Percentiles rank a stretch among this genome's conserved stretches.
phyloP scores from a whole-genome alignment of 1,140 invertebrate species.

The Neotoxoptera formosana region DNA sequence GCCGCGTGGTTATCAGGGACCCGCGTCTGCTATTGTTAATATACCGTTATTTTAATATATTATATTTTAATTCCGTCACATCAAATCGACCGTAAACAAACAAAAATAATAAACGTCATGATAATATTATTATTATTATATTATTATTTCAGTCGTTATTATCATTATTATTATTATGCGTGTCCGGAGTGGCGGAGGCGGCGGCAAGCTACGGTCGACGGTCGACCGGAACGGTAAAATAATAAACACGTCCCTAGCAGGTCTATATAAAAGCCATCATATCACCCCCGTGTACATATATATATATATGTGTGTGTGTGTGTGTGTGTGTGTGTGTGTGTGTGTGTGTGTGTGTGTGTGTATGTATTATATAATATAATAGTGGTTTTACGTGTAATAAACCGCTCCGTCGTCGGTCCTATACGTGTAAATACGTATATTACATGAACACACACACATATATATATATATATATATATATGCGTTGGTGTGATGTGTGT shows the following conservation, averaged over 20 bases:
- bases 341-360: too few species aligned
- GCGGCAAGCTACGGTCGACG: not conserved
- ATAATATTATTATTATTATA: conserved; percentile 14
- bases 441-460: not conserved
- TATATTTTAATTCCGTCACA: conserved; percentile 24
- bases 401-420: not conserved
- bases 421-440: conserved; percentile 1
- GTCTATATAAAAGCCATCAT: conserved; percentile 13
- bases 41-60: not conserved
- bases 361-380: too few species aligned
- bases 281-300: not conserved
- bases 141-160: not conserved
- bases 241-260: conserved; percentile 30
- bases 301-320: too few species aligned
- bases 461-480: not conserved
- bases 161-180: conserved; percentile 28
- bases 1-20: not conserved
- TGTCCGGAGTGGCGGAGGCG: not conserved
- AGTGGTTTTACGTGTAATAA: conserved; percentile 36
- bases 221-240: conserved; percentile 18
- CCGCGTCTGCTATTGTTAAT: not conserved
- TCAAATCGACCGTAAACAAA: conserved; percentile 17
- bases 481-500: not conserved
- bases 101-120: not conserved
- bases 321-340: too few species aligned